A percentile compares a stretch with the other conserved stretches of the same genome.
phyloP scores from a whole-genome alignment of 2,113 vertebrate genomes.

The Cyprinus carpio region DNA sequence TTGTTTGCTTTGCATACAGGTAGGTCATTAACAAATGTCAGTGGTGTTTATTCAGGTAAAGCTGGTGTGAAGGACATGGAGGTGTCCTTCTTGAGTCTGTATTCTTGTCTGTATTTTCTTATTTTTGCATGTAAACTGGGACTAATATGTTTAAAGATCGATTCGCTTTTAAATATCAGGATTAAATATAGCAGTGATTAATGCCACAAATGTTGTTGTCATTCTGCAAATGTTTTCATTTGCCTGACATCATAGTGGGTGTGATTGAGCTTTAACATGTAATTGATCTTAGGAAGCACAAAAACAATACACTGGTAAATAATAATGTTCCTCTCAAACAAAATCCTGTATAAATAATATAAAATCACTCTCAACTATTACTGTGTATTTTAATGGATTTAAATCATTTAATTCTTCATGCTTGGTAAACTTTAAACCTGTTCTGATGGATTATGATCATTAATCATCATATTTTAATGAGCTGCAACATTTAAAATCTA shows the following conservation, averaged over 20 bases:
- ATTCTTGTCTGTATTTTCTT: background rate
- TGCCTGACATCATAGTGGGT: constrained; percentile 7
- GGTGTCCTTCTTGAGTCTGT: background rate
- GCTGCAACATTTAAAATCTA: background rate
- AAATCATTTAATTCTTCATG: no score
- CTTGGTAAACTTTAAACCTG: no score
- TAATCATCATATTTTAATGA: background rate
- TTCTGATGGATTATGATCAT: background rate
- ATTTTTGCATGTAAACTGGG: background rate
- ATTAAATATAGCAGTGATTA: background rate
- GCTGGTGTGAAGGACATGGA: constrained; percentile 16
- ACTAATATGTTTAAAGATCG: background rate
- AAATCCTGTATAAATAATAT: background rate
- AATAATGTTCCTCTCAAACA: background rate
- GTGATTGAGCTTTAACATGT: background rate
- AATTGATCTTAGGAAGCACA: background rate
- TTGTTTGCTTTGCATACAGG: constrained; percentile 18
- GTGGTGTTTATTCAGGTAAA: constrained; percentile 2
- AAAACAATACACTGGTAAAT: background rate
- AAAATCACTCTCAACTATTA: background rate
- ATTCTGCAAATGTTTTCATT: constrained; percentile 17
- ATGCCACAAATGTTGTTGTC: background rate
- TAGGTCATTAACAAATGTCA: background rate
- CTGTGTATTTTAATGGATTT: background rate
- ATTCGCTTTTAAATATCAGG: background rate